These are phyloP conservation scores for Cynaeus angustus DNA, from an alignment of 2,888 invertebrate species.

Conservation along the genomic window DNA sequence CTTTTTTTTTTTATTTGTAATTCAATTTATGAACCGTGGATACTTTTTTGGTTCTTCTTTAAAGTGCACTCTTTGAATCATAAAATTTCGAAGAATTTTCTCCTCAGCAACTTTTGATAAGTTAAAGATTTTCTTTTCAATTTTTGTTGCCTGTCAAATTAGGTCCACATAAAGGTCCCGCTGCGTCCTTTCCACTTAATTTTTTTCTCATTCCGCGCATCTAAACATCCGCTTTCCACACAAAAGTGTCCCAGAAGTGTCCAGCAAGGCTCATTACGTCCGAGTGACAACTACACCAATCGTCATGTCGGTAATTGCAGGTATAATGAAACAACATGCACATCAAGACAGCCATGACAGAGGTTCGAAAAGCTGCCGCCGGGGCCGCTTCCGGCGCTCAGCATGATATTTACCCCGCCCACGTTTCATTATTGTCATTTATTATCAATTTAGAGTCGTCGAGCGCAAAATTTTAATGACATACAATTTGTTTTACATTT, in stretches of 20 bases:
- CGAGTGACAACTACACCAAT: conserved; percentile 59
- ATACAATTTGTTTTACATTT: conserved; percentile 70
- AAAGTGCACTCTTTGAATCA: too few species aligned
- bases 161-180: neutral
- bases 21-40: too few species aligned
- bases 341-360: conserved; percentile 55
- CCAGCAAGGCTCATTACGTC: conserved; percentile 31
- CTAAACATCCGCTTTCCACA: neutral
- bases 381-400: conserved; percentile 67
- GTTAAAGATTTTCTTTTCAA: too few species aligned
- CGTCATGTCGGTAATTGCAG: conserved; percentile 61
- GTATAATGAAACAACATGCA: conserved; percentile 55
- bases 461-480: conserved; percentile 71
- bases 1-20: too few species aligned
- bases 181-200: neutral
- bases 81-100: too few species aligned
- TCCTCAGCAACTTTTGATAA: too few species aligned
- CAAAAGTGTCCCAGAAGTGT: conserved; percentile 2
- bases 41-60: too few species aligned
- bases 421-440: conserved; percentile 72
- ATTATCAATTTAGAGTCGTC: conserved; percentile 70
- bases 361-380: conserved; percentile 63
- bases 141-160: too few species aligned
- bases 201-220: too few species aligned
- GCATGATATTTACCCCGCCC: conserved; percentile 67